Conservation (phyloP, 1,140 invertebrate genomes). For the Formica exsecta region DNA sequence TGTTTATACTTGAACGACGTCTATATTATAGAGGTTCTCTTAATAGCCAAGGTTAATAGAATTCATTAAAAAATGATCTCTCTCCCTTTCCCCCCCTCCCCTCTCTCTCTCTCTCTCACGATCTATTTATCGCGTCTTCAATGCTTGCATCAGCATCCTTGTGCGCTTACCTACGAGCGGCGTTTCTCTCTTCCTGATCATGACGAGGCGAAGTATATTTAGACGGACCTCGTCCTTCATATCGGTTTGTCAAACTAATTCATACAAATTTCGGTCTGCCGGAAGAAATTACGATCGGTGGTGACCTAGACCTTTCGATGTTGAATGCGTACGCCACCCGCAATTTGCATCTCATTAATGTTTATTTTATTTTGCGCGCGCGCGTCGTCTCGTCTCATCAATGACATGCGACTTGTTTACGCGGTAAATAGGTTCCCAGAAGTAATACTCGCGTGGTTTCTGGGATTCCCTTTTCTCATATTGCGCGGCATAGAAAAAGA, state of each 20-base stretch:
- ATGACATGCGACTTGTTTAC: conserved; percentile 65
- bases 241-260: conserved; percentile 74
- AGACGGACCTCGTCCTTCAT: conserved; percentile 64
- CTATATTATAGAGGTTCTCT: conserved; percentile 26
- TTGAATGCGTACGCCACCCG: conserved; percentile 66
- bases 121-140: conserved; percentile 27
- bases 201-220: background rate
- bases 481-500: no score
- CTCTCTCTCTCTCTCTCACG: background rate
- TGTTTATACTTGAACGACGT: background rate
- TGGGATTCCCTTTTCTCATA: no score
- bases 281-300: conserved; percentile 63
- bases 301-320: conserved; percentile 83
- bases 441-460: no score
- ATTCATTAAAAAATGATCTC: conserved; percentile 67
- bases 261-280: conserved; percentile 73
- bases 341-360: conserved; percentile 77
- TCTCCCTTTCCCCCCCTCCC: background rate
- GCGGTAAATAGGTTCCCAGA: background rate
- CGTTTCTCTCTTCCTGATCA: conserved; percentile 25
- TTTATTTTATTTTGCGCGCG: conserved; percentile 53
- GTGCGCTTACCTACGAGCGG: background rate
- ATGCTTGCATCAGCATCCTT: conserved; percentile 56
- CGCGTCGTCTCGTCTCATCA: conserved; percentile 29
- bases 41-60: conserved; percentile 64